These are phyloP conservation scores for Nomada fabriciana DNA, from an alignment of 2,888 invertebrate species.

Conservation along the genomic window DNA sequence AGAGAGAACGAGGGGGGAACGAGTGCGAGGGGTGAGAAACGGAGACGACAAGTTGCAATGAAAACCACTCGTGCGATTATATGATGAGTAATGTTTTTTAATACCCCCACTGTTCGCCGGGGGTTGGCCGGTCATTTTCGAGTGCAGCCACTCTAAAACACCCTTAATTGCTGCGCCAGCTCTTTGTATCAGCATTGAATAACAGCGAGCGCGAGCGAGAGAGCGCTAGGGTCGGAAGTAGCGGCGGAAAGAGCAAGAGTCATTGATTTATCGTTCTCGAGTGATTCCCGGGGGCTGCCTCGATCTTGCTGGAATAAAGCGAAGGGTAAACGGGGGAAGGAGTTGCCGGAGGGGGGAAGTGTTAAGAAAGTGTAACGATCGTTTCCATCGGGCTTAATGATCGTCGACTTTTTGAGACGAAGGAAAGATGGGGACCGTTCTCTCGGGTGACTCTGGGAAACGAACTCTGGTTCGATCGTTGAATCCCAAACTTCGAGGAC, in stretches of 20 bases:
- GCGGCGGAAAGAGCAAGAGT: constrained; percentile 68
- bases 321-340: constrained; percentile 36
- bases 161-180: constrained; percentile 82
- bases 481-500: no score
- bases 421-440: constrained; percentile 37
- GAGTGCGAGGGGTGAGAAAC: constrained; percentile 13
- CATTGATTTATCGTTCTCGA: constrained; percentile 77
- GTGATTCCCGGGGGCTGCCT: constrained; percentile 59
- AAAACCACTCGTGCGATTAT: constrained; percentile 79
- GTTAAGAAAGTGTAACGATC: constrained; percentile 72
- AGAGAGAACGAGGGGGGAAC: constrained; percentile 32
- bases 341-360: constrained; percentile 8
- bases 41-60: constrained; percentile 56
- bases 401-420: constrained; percentile 58
- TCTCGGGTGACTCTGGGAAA: neutral
- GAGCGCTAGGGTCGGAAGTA: constrained; percentile 46
- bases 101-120: constrained; percentile 75
- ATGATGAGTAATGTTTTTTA: constrained; percentile 85
- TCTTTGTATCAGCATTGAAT: constrained; percentile 67
- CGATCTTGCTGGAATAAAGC: constrained; percentile 68
- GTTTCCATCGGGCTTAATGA: constrained; percentile 66
- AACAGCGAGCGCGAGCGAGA: constrained; percentile 22
- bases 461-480: no score
- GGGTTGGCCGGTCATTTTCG: constrained; percentile 71
- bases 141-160: constrained; percentile 83